Evolutionary conservation across 2,888 invertebrate genomes (phyloP).

Genomic region (Arrhopalites spinosus): DNA sequence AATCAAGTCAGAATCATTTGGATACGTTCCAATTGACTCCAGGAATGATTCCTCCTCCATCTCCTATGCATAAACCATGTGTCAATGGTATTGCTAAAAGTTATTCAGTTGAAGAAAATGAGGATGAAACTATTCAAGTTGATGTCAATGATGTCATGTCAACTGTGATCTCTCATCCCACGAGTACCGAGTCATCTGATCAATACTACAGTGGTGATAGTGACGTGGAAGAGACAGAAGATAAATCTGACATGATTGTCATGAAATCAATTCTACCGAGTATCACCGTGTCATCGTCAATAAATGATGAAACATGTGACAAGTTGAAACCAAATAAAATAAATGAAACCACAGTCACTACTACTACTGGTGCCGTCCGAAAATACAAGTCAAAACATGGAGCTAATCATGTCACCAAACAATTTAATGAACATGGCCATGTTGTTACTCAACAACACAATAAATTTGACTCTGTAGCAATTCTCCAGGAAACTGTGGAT

Average conservation of each 20-base stretch:
- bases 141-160: slow-evolving; percentile 44
- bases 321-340: neutral
- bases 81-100: slow-evolving; percentile 41
- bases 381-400: neutral
- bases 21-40: neutral
- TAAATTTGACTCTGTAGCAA: slow-evolving; percentile 23
- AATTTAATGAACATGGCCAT: neutral
- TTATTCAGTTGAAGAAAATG: slow-evolving; percentile 54
- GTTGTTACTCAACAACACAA: neutral
- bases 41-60: slow-evolving; percentile 48
- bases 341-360: neutral
- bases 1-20: neutral
- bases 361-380: slow-evolving; percentile 1
- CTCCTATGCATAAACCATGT: slow-evolving; percentile 42
- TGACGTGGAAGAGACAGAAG: slow-evolving; percentile 43
- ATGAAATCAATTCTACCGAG: neutral
- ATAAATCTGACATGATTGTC: neutral
- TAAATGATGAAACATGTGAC: neutral
- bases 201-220: slow-evolving; percentile 56
- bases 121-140: slow-evolving; percentile 76
- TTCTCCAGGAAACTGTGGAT: slow-evolving; percentile 50
- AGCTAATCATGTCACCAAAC: neutral
- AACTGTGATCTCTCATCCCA: slow-evolving; percentile 47
- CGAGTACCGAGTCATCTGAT: slow-evolving; percentile 43
- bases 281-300: neutral